Base-by-base conservation (phyloP, 2,113 vertebrate species). In the Nettapus auritus region DNA sequence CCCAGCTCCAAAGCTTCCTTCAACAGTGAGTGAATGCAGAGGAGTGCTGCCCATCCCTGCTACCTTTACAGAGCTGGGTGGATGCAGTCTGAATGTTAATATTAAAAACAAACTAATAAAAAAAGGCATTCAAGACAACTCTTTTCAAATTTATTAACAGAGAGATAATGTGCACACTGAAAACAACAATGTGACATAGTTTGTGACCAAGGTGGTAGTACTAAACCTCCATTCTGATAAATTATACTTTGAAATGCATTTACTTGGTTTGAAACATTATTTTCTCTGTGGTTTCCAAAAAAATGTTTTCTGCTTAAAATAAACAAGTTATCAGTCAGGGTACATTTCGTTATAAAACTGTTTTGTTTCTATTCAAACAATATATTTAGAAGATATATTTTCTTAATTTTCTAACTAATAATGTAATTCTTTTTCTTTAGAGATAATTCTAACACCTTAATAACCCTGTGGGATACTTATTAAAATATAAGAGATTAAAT, bases 261-360 rank as follows among this genome's bases (percentile, higher is more conserved):
- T 94, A 62, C 71, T 79, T 94, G 56, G 78, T 94, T 89, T 59
- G 90, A 94, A 96, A 92, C 19, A 31, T 68, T 85, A 18, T 82
- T 93, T 93, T 90, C 60, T 82, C 50, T 63, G 31, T 84, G 73
- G 38, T 82, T 83, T 73, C 29, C 2, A 56, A 19, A 80, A 50
- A 57, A 73, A n/a, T 8, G 19, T 33, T 69, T 95, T 93, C 56
- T 84, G 69, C 40, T 77, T 74, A 93, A 95, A 93, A 79, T 53
- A 76, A 88, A 59, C 17, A 63, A 59, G 26, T 40, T 88, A 86
- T 23, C 36, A 56, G 69, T 60, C 86, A 75, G 12, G 25, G 44
- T 69, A 79, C 6, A 57, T 89, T 90, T 71, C 46, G 10, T 69
- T 89, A 69, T 29, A 48, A 79, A 82, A 48, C 28, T 50, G 63